A percentile compares a stretch with the other conserved stretches of the same genome.
These are phyloP conservation scores for Heliconius eleuchia DNA, from an alignment of 1,140 invertebrate species.

Conservation along the genomic window DNA sequence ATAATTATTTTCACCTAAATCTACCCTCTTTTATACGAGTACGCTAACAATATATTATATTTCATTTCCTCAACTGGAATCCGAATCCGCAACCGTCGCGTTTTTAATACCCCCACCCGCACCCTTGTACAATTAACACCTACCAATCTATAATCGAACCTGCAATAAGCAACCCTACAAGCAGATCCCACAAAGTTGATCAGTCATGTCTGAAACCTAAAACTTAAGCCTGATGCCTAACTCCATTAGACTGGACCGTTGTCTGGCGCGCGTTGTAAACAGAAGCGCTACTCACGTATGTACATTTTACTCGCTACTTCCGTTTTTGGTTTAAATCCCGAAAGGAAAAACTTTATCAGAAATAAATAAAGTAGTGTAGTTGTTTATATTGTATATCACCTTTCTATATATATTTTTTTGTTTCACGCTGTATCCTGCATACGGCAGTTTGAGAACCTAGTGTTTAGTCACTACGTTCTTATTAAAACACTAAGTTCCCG, in stretches of 20 bases:
- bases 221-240: slow-evolving; percentile 21
- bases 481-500: too few relatives aligned
- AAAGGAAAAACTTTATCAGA: background rate
- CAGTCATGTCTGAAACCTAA: slow-evolving; percentile 25
- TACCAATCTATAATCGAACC: background rate
- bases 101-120: too few relatives aligned
- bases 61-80: too few relatives aligned
- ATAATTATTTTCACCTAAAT: too few relatives aligned
- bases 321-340: background rate
- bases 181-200: slow-evolving; percentile 6
- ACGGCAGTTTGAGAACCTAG: too few relatives aligned
- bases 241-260: slow-evolving; percentile 28
- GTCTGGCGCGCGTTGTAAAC: slow-evolving; percentile 13
- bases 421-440: too few relatives aligned
- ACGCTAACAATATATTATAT: too few relatives aligned
- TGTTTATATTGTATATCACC: too few relatives aligned
- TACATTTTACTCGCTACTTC: slow-evolving; percentile 6
- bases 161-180: background rate
- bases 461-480: too few relatives aligned
- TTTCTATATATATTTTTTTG: background rate
- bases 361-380: background rate
- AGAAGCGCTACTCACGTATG: slow-evolving; percentile 2
- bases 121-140: too few relatives aligned
- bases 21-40: too few relatives aligned
- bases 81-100: too few relatives aligned